Conservation (phyloP, 2,888 invertebrate genomes). For the Pristionchus exspectatus region DNA sequence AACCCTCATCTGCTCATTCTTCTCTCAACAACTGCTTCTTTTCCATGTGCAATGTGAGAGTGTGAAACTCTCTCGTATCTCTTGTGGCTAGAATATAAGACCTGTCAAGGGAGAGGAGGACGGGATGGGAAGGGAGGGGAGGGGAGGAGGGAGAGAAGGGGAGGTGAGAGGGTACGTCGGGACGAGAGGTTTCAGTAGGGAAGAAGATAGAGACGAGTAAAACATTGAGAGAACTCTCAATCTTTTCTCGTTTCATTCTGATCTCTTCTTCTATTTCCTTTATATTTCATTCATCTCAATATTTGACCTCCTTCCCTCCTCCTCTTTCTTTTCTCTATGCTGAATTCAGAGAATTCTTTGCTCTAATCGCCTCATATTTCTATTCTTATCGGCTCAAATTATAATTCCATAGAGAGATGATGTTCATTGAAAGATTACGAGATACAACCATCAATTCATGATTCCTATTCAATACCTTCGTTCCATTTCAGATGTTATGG, state of each 20-base stretch:
- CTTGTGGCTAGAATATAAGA: slow-evolving; percentile 20
- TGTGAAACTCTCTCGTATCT: slow-evolving; percentile 47
- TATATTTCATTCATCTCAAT: slow-evolving; percentile 19
- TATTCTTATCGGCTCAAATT: neutral
- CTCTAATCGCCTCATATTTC: slow-evolving; percentile 16
- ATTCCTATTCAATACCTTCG: neutral
- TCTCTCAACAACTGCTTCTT: slow-evolving; percentile 47
- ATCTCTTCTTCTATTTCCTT: neutral
- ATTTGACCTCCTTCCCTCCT: slow-evolving; percentile 4
- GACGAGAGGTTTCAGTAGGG: slow-evolving; percentile 25
- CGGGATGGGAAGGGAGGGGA: slow-evolving; percentile 7
- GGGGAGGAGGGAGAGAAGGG: neutral
- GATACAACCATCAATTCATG: neutral
- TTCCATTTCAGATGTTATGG: slow-evolving; percentile 27
- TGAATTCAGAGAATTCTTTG: slow-evolving; percentile 19
- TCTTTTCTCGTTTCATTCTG: neutral
- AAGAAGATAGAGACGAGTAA: slow-evolving; percentile 4
- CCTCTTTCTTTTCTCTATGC: neutral
- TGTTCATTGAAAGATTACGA: neutral
- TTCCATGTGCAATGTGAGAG: slow-evolving; percentile 35
- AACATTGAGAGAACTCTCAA: neutral
- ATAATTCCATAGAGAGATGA: neutral
- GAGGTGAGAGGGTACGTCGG: neutral
- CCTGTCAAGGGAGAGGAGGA: slow-evolving; percentile 15
- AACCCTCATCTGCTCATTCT: slow-evolving; percentile 43